phyloP scores from a whole-genome alignment of 2,888 invertebrate genomes.

The Heliconius erato region DNA sequence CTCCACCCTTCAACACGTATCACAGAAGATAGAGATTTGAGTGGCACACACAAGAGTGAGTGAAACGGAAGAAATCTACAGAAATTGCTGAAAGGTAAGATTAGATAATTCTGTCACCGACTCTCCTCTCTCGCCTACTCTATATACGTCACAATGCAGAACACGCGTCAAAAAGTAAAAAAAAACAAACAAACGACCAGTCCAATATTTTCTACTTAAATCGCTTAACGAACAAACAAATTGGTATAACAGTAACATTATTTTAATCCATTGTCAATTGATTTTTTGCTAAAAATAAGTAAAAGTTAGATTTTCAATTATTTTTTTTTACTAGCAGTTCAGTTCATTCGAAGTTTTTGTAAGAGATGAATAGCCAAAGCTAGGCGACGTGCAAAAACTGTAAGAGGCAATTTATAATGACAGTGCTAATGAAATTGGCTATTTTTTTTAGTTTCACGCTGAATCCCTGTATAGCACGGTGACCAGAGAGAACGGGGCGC shows the following conservation, averaged over 20 bases:
- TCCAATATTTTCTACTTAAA: background rate
- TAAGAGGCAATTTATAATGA: background rate
- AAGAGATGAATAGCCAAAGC: conserved; percentile 24
- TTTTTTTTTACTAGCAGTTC: conserved; percentile 23
- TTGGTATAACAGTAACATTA: conserved; percentile 11
- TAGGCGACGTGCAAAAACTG: conserved; percentile 8
- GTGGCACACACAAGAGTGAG: too few relatives aligned
- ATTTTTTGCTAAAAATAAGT: conserved; percentile 34
- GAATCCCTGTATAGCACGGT: background rate
- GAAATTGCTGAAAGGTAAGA: too few relatives aligned
- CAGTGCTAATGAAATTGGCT: background rate
- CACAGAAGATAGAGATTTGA: too few relatives aligned
- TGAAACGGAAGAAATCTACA: too few relatives aligned
- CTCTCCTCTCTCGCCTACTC: too few relatives aligned
- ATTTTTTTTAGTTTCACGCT: background rate
- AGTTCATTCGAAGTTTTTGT: conserved; percentile 17
- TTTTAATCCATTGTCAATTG: conserved; percentile 20
- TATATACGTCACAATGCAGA: background rate
- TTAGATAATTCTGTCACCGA: too few relatives aligned
- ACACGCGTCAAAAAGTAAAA: background rate
- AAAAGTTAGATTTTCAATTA: conserved; percentile 37
- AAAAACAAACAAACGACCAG: background rate
- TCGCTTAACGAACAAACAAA: conserved; percentile 9
- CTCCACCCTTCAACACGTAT: too few relatives aligned
- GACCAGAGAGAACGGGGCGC: too few relatives aligned